Conservation (phyloP, 2,888 invertebrate species). For the Dorcus parallelipipedus region DNA sequence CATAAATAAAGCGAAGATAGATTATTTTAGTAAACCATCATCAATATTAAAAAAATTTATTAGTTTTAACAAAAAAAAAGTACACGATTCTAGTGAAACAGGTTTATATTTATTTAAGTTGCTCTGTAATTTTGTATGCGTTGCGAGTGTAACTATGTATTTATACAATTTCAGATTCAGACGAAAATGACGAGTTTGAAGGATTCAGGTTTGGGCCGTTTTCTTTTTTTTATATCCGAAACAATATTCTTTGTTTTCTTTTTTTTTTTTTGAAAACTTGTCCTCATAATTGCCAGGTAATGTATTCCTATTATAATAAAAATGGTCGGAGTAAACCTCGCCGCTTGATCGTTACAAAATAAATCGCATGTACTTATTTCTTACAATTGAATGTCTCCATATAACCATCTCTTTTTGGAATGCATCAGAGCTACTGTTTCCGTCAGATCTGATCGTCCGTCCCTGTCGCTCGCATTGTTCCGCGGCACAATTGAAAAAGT, state of each 20-base stretch:
- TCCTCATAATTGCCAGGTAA: conserved; percentile 37
- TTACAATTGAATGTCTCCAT: conserved; percentile 38
- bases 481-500: conserved; percentile 46
- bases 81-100: no score
- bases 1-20: no score
- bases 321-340: conserved; percentile 36
- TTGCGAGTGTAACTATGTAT: neutral
- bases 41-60: no score
- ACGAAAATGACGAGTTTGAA: neutral
- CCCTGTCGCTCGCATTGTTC: conserved; percentile 41
- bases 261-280: conserved; percentile 32
- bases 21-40: no score
- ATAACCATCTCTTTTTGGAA: conserved; percentile 22
- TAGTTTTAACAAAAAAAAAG: no score
- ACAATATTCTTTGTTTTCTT: conserved; percentile 9
- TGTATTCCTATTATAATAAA: conserved; percentile 39
- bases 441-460: conserved; percentile 37
- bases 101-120: no score
- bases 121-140: no score
- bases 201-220: neutral
- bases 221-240: neutral
- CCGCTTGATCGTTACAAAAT: conserved; percentile 38
- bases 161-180: neutral
- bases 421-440: conserved; percentile 25
- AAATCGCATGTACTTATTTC: conserved; percentile 39